Base-by-base conservation (phyloP, 2,888 invertebrate genomes). In the Limnephilus marmoratus region DNA sequence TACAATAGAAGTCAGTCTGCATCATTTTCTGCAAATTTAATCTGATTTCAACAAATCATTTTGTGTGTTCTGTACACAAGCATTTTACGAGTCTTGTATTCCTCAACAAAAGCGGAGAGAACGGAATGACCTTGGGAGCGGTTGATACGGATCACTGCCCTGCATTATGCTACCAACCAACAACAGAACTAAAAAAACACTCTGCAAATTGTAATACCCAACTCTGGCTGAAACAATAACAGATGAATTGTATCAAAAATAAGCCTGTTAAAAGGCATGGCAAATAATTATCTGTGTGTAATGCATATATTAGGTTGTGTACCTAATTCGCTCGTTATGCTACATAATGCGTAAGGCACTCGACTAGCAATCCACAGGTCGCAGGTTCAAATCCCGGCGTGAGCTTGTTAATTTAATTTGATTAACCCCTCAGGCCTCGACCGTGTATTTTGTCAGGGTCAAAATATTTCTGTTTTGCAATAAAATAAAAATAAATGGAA, bases 171-270 rank as follows among this genome's bases (percentile, higher is more conserved):
- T 34, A 24, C 83, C 24, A 68, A 24, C 83, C 18, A 83, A 41
- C 41, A 83, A 83, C 83, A 83, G 83, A 37, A 37, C 83, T 37
- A 34, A 34, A 83, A 86, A 87, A 87, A 45, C 24, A 68, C 24
- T 68, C 68, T 0, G 68, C 68, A 68, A 68, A 68, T 68, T 68
- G 68, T 68, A 53, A 53, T 53, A 68, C 24, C 68, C 68, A n/a
- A 24, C 5, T 5, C 68, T 68, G 68, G 68, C 24, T n/a, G 68
- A 68, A 24, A 68, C 24, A 68, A 68, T 5, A 68, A 68, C 24
- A n/a, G 24, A 68, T n/a, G 24, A 68, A 68, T 18, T 68, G 7
- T 24, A 68, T 68, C 53, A 68, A 68, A 68, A 68, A 24, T 68
- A 18, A 68, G 24, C 24, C 3, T 7, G 53, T 68, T 68, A 68